Evolutionary conservation across 1,140 invertebrate species (phyloP).

Genomic region (Phortica variegata): DNA sequence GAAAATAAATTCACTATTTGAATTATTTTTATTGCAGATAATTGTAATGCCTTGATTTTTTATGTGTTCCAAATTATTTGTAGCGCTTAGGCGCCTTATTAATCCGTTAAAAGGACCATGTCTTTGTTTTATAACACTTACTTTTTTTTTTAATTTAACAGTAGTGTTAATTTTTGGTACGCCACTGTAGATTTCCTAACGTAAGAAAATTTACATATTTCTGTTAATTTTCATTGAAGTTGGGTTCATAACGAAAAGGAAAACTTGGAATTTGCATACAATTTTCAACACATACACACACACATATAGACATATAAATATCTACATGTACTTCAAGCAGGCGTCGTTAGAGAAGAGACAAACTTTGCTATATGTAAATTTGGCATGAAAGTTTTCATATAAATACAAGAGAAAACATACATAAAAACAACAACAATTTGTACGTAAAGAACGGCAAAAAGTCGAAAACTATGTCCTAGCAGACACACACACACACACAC

Average conservation of each 20-base stretch:
- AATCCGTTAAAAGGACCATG: too few species aligned
- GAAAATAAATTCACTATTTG: slow-evolving; percentile 18
- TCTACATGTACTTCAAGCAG: slow-evolving; percentile 1
- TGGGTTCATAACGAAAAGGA: slow-evolving; percentile 56
- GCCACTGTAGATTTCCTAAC: slow-evolving; percentile 16
- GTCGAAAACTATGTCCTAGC: slow-evolving; percentile 1
- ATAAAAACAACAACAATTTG: slow-evolving; percentile 32
- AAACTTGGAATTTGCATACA: slow-evolving; percentile 56
- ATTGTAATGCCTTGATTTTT: slow-evolving; percentile 13
- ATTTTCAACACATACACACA: slow-evolving; percentile 34
- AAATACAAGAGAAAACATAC: slow-evolving; percentile 52
- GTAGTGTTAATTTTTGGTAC: slow-evolving; percentile 25
- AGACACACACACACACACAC: slow-evolving; percentile 3
- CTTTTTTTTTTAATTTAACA: slow-evolving; percentile 29
- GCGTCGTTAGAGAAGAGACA: neutral
- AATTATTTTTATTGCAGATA: neutral
- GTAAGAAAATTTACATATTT: slow-evolving; percentile 53
- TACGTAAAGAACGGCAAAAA: slow-evolving; percentile 12
- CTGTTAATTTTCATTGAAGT: slow-evolving; percentile 56
- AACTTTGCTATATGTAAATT: slow-evolving; percentile 47
- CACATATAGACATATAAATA: slow-evolving; percentile 11
- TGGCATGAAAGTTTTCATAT: slow-evolving; percentile 51
- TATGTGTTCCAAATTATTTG: too few species aligned
- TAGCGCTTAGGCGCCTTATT: slow-evolving; percentile 30
- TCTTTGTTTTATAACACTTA: too few species aligned